phyloP scores from a whole-genome alignment of 2,113 vertebrate species.

The Capreolus pygargus region DNA sequence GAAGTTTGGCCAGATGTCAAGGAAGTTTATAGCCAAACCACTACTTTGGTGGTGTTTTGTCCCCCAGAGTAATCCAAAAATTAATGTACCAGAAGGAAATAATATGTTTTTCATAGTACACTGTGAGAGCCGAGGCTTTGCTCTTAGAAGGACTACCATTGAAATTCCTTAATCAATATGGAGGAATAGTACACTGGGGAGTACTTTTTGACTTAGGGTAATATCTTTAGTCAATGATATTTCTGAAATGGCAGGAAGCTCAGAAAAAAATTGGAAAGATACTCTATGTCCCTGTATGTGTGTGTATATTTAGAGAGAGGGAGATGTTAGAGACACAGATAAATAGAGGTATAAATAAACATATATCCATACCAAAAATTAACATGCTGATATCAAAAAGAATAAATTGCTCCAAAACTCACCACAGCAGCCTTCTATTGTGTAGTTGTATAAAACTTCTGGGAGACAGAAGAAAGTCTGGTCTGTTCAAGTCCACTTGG shows the following conservation, averaged over 20 bases:
- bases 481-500: not conserved
- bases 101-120: constrained; percentile 43
- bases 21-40: constrained; percentile 65
- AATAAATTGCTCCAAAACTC: not conserved
- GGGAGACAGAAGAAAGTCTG: not conserved
- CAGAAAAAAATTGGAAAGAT: not conserved
- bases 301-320: not conserved
- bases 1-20: constrained; percentile 65
- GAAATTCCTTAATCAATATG: not conserved
- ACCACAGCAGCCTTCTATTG: not conserved
- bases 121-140: not conserved
- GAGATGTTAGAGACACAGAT: not conserved
- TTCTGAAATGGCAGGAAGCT: not conserved
- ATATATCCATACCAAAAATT: not conserved
- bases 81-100: constrained; percentile 71
- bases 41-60: constrained; percentile 58
- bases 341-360: too few relatives aligned
- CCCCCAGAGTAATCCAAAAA: constrained; percentile 67
- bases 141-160: not conserved
- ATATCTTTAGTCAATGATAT: not conserved
- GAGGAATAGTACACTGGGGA: not conserved
- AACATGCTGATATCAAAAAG: not conserved
- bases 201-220: not conserved
- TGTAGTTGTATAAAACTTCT: not conserved
- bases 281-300: not conserved